Evolutionary conservation across 2,113 vertebrate species (phyloP), one percentile per base, ranked within the genome.

Genomic region (Alaudala cheleensis): DNA sequence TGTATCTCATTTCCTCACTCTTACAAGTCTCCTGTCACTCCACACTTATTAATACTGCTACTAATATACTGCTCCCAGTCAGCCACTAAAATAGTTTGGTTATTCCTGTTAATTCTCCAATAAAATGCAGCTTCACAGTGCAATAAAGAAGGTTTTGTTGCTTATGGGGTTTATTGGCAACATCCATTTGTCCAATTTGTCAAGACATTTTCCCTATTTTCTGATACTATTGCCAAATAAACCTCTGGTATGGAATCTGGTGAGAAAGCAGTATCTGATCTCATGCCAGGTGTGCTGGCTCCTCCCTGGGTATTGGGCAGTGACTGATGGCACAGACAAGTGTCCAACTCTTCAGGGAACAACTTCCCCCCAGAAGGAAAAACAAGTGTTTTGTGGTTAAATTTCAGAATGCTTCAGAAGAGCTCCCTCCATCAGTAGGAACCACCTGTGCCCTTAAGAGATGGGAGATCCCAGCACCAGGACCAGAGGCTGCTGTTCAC

Each of bases 1-100:
- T 20, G 2, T 57, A 42, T 90, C 96, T 97, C 97, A 87, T 98
- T 98, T 97, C 87, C 92, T 95, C 92, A 82, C 86, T 93, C 96
- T 97, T 94, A 60, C 91, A 86, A 96, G 97, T 87, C 95, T 97
- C 96, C 94, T 94, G 96, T 97, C 97, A 98, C 92, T 93, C 81
- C 72, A 83, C 54, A 39, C 93, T 97, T 98, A 97, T 96, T 98
- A 98, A 97, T 92, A 88, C 79, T 53, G 82, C 82, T 5, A 1
- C 95, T 97, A 97, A 97, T 96, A 96, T 97, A 98, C 33, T 37
- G 94, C 50, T 97, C 98, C 97, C 97, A 92, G 95, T 92, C 80
- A 98, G 81, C 97, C 88, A 91, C 95, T 98, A 97, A 98, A 98
- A 97, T 25, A 83, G 82, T 71, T 88, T 80, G 62, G 94, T 97